Base-by-base conservation (phyloP, 2,888 invertebrate genomes). In the Oxystoma pomonae region DNA sequence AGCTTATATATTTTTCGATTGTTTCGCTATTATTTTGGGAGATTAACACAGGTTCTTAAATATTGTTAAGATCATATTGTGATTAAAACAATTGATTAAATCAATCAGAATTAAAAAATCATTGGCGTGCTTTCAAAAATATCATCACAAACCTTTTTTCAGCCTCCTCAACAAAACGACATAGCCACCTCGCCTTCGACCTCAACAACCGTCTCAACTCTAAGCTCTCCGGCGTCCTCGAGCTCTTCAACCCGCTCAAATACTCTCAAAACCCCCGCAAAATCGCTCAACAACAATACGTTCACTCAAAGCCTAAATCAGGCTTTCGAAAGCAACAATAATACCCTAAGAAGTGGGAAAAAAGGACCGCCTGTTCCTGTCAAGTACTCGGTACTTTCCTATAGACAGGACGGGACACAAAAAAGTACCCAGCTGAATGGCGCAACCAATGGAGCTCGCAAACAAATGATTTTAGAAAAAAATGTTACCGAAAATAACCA, bases 351-450 rank as follows among this genome's bases (percentile, higher is more conserved):
- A 67, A 59, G 64, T 53, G 77, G 77, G 67, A 70, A 74, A 1
- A 76, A 77, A 74, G 76, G 77, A 16, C 79, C 78, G 7, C 78
- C 80, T n/a, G 77, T 79, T 35, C 80, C 80, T 21, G 70, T 75
- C 1, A 80, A 80, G 69, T 75, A 74, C 59, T 78, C 79, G 12
- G 76, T 76, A 53, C 72, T 75, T 49, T 79, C 76, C 18, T 76
- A 67, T 58, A 59, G 55, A 16, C 64, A 70, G 16, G 35, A 35
- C 35, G 35, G 35, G 5, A 17, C 20, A 22, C 62, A 53, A 21
- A 51, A 20, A 2, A 56, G 49, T 18, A 35, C 35, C 3, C 3
- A 3, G 12, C 3, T 7, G 3, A 12, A 7, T 35, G 35, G 35
- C 12, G 35, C 5, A 35, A 35, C 35, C 5, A 35, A 35, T 12